These are phyloP conservation scores for Cichlasoma orientale DNA, from an alignment of 2,797 vertebrate genomes.

Conservation along the genomic window DNA sequence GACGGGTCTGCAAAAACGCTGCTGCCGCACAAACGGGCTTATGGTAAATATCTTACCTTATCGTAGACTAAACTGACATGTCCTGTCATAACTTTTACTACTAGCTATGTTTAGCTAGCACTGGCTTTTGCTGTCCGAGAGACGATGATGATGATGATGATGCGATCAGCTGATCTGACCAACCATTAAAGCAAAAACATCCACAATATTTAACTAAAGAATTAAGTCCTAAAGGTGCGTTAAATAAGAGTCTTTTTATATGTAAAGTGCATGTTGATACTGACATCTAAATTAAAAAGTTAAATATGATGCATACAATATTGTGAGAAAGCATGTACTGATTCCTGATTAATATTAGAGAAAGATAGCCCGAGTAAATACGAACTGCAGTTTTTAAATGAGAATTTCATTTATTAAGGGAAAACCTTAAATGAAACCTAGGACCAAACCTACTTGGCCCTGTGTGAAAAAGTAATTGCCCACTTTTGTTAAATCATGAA, in stretches of 20 bases:
- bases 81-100: conserved; percentile 37
- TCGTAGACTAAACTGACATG: background rate
- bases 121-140: conserved; percentile 42
- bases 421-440: too few relatives aligned
- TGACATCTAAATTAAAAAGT: background rate
- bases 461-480: too few relatives aligned
- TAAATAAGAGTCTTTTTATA: background rate
- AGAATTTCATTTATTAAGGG: too few relatives aligned
- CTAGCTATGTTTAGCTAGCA: conserved; percentile 39
- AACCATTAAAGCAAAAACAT: conserved; percentile 12
- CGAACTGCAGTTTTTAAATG: too few relatives aligned
- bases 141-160: background rate
- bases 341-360: background rate
- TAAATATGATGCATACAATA: background rate
- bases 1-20: background rate
- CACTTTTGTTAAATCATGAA: too few relatives aligned
- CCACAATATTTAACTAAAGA: background rate
- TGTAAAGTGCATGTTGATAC: background rate
- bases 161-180: conserved; percentile 63
- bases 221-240: background rate
- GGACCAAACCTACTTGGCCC: too few relatives aligned
- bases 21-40: fast-evolving
- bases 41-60: conserved; percentile 37
- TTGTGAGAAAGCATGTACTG: background rate
- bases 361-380: too few relatives aligned